Evolutionary conservation across 2,888 invertebrate species (phyloP), one percentile per base, ranked within the genome.

Genomic region (Patella caerulea): DNA sequence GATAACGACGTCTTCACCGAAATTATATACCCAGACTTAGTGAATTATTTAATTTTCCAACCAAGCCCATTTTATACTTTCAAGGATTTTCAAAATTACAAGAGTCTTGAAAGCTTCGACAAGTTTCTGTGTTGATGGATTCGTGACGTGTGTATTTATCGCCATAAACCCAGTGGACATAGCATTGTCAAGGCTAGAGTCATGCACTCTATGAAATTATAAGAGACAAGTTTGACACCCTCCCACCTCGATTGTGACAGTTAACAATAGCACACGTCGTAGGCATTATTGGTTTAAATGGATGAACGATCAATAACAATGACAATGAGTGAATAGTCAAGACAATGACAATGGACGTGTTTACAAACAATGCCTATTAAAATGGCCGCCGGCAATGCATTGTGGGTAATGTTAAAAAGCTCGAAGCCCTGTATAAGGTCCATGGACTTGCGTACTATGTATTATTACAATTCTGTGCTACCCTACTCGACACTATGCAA

Each of bases 51-150:
- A 34, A 34, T 34, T 34, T 34, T 34, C 7, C 34, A 34, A 34
- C 0, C 11, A 29, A 72, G 72, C 24, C 72, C 72, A 5, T 72
- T 72, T 45, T 72, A 72, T 24, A 17, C 14, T 5, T 52, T 72
- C 54, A 72, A 72, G 24, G 72, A 72, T 24, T 72, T 72, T 72
- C 72, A 72, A 52, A 72, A 72, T 72, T 72, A 72, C 29, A 72
- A 72, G 72, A 72, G 72, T 72, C 17, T 72, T 7, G 72, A 72
- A 14, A 15, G 14, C 55, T 52, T 54, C 29, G 72, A 72, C 17
- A n/a, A 54, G 4, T 72, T 34, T 72, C 9, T 72, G 17, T 72
- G 72, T 72, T 54, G 72, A 15, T 72, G 72, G 72, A 54, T 72
- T 2, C 11, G 72, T 12, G 72, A 72, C 53, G 72, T 72, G 53